Base-by-base conservation (phyloP, 2,888 invertebrate genomes). In the Deilephila porcellus region DNA sequence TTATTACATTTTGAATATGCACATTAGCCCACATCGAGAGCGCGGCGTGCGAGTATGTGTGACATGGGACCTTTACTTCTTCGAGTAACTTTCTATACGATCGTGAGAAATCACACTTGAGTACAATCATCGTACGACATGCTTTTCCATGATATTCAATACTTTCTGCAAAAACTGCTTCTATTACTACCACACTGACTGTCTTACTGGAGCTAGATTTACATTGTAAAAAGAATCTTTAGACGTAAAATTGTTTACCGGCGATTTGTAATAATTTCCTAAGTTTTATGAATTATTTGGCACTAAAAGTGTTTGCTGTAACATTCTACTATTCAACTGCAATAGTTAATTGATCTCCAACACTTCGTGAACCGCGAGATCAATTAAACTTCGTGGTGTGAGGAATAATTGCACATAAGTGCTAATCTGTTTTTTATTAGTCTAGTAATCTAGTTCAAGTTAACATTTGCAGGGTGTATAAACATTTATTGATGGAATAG, bases 1-100 rank as follows among this genome's bases (percentile, higher is more conserved):
- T 67, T 67, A 67, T 67, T 67, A 52, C 67, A 52, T 67, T 67
- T 67, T 67, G 67, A 67, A 67, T 67, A 67, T 67, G 52, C 52
- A 52, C 67, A 67, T 67, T 67, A 67, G 52, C 67, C 52, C 67
- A 67, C 67, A 67, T 67, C 17, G 52, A 52, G 25, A 52, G 52
- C 45, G 45, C 67, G 29, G 20, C 45, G 45, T 52, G 52, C 67
- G 67, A 52, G 67, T 67, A 67, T 67, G 52, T 67, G 52, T 52
- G 52, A 67, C 67, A 67, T 52, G 52, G 67, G 67, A 45, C 67
- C 67, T 67, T 67, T 67, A 67, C 67, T 67, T 67, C 37, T 64
- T 37, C n/a, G 67, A 25, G 4, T 67, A 52, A 67, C 67, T 67
- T 67, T 67, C 67, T 52, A 67, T 67, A 67, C 45, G 64, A 64